Percentiles rank a stretch among this genome's conserved stretches.
Evolutionary conservation across 2,113 vertebrate genomes (phyloP).

Genomic region (Numida meleagris): DNA sequence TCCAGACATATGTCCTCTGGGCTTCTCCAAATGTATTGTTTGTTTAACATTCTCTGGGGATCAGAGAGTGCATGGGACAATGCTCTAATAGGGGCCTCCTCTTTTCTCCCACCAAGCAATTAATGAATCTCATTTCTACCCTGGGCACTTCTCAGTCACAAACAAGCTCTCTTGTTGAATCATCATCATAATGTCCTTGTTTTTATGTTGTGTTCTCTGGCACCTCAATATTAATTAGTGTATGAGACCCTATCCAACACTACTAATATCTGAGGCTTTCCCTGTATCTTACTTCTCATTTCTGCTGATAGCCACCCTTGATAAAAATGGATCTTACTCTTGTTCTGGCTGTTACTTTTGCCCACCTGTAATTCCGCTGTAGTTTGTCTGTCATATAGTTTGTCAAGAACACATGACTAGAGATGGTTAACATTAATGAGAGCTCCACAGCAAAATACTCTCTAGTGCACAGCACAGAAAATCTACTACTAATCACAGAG

Average conservation of each 20-base stretch:
- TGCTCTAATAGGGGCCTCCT: conserved; percentile 21
- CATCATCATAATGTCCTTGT: conserved; percentile 28
- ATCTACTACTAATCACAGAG: not conserved
- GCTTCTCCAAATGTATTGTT: conserved; percentile 38
- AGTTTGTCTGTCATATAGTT: not conserved
- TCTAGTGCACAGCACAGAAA: not conserved
- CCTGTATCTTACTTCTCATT: not conserved
- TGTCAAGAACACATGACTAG: not conserved
- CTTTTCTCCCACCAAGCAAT: conserved; percentile 45
- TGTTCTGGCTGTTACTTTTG: not conserved
- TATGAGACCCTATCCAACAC: not conserved
- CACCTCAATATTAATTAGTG: conserved; percentile 28
- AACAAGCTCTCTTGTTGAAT: conserved; percentile 50
- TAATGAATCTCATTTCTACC: conserved; percentile 52
- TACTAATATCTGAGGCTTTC: not conserved
- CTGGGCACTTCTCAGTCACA: conserved; percentile 34
- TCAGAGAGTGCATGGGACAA: conserved; percentile 28
- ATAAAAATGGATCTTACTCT: not conserved
- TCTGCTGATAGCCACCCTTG: not conserved
- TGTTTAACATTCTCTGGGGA: conserved; percentile 24
- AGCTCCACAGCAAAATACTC: not conserved
- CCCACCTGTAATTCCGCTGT: not conserved
- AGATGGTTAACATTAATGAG: not conserved
- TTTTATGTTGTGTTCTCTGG: not conserved
- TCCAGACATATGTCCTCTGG: conserved; percentile 37